Percentiles rank a stretch among this genome's conserved stretches.
phyloP scores from a whole-genome alignment of 2,888 invertebrate genomes.

The Cyrtodaria siliqua region DNA sequence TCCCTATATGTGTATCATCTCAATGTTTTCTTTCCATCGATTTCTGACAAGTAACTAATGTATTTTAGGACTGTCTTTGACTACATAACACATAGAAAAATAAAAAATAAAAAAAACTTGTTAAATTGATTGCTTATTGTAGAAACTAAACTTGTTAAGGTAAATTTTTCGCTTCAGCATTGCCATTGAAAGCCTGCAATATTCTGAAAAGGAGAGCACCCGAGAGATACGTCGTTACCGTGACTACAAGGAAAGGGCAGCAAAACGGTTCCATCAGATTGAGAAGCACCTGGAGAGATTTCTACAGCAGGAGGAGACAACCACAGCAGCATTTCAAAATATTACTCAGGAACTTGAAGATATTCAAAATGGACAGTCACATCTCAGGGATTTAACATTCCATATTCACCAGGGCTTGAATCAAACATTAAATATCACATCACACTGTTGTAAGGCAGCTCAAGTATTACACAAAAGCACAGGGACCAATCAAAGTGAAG shows the following conservation, averaged over 20 bases:
- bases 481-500: constrained; percentile 24
- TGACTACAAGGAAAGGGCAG: constrained; percentile 64
- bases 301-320: constrained; percentile 18
- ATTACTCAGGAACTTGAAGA: constrained; percentile 38
- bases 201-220: constrained; percentile 57
- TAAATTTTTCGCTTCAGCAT: constrained; percentile 32
- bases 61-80: too few relatives aligned
- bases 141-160: too few relatives aligned
- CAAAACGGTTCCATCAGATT: constrained; percentile 62
- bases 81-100: too few relatives aligned
- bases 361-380: constrained; percentile 9
- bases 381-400: constrained; percentile 34
- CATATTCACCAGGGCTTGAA: constrained; percentile 30
- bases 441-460: constrained; percentile 41
- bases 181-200: constrained; percentile 43
- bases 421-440: constrained; percentile 22
- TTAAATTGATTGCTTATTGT: too few relatives aligned
- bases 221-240: constrained; percentile 55
- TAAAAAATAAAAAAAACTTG: too few relatives aligned
- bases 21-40: too few relatives aligned
- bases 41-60: too few relatives aligned
- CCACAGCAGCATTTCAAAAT: constrained; percentile 36
- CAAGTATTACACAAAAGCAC: background rate
- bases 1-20: too few relatives aligned
- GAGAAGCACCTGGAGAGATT: constrained; percentile 57